Percentiles rank a stretch among this genome's conserved stretches.
Evolutionary conservation across 2,888 invertebrate genomes (phyloP).

Genomic region (Andrena minutula): DNA sequence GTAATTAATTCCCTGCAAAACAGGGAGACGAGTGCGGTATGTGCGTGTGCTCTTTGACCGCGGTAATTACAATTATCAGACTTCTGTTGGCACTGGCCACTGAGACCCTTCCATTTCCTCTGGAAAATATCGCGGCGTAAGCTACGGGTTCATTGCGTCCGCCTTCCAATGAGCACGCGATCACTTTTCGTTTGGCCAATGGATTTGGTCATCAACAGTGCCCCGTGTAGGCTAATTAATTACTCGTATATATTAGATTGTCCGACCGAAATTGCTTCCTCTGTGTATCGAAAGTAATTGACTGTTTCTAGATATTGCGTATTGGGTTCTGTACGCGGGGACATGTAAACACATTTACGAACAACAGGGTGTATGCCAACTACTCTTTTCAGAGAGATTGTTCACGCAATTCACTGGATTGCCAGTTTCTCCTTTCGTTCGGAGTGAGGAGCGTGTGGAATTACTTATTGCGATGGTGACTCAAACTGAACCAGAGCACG

Average conservation of each 20-base stretch:
- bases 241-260: constrained; percentile 29
- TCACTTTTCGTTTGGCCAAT: constrained; percentile 36
- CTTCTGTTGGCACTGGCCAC: constrained; percentile 52
- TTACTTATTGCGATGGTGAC: too few species aligned
- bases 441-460: too few species aligned
- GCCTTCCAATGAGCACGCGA: constrained; percentile 13
- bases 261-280: constrained; percentile 27
- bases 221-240: constrained; percentile 47
- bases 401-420: too few species aligned
- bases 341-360: background rate
- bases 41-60: constrained; percentile 68
- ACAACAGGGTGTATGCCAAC: too few species aligned
- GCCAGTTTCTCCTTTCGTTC: too few species aligned
- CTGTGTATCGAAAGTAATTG: constrained; percentile 31
- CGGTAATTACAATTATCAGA: constrained; percentile 72
- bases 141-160: constrained; percentile 48
- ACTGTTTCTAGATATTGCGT: constrained; percentile 15
- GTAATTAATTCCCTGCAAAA: constrained; percentile 75
- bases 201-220: constrained; percentile 44
- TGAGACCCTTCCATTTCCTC: constrained; percentile 57
- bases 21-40: constrained; percentile 64
- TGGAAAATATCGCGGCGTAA: constrained; percentile 54
- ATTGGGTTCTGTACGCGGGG: background rate
- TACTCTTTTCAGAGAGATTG: too few species aligned
- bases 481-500: too few species aligned